Base-by-base conservation (phyloP, 1,140 invertebrate genomes). In the Littorina saxatilis region DNA sequence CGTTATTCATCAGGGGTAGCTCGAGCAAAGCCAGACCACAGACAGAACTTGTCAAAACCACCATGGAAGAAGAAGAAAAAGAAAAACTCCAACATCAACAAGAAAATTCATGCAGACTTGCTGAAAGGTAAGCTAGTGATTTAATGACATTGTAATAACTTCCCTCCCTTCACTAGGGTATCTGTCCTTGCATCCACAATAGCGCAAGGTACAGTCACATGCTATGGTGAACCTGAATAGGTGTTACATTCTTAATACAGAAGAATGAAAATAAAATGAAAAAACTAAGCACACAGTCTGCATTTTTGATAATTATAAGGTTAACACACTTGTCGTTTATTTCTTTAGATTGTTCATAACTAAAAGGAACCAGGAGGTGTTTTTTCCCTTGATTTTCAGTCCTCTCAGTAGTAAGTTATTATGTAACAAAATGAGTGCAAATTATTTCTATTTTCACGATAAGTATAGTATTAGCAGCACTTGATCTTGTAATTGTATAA, bases 41-140 rank as follows among this genome's bases (percentile, higher is more conserved):
- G 23, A 47, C 23, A 29, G 15, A 39, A 39, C 9, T 5, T 73
- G 37, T 43, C 68, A 5, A 73, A 73, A 29, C 5, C 40, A 52
- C 70, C 7, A n/a, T 73, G 70, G 70, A 73, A 73, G 70, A 73
- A 50, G n/a, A 72, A 73, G 40, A 73, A 73, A 23, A 47, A 50
- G 40, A 73, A 73, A 32, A 73, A 29, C 29, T 73, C 70, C 13
- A 39, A 73, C 2, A 73, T 73, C 23, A 73, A 39, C 3, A 39
- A 73, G 23, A 47, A 73, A 32, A 50, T 73, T 15, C 70, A 73
- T 50, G 20, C 23, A 9, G 70, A 73, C 11, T 43, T 73, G 32
- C 35, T 73, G 40, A 50, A 29, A 73, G 70, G 43, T 73, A 43
- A n/a, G 68, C 2, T 72, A 40, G 29, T 5, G 68, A 40, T 0